Evolutionary conservation across 2,797 vertebrate species (phyloP).

Genomic region (Anas georgica): DNA sequence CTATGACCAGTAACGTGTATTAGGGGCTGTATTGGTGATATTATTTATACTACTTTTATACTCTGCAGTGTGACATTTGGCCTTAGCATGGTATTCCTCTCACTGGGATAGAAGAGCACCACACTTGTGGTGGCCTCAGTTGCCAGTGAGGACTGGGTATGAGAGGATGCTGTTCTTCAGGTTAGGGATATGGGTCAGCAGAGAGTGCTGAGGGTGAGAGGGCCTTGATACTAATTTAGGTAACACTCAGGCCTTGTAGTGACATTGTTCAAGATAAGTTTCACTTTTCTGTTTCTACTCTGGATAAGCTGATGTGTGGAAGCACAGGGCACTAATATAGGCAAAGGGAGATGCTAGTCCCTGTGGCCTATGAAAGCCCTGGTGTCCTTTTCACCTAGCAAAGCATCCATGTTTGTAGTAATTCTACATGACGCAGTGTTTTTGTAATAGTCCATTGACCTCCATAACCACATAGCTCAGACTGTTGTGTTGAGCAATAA

Average conservation of each 20-base stretch:
- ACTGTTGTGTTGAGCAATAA: not conserved
- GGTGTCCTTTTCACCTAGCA: not conserved
- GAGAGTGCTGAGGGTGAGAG: not conserved
- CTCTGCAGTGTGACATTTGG: not conserved
- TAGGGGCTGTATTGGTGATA: not conserved
- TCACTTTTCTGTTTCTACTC: not conserved
- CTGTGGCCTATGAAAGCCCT: not conserved
- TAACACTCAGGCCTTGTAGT: rapidly evolving
- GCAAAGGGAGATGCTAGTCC: not conserved
- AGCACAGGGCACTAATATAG: not conserved
- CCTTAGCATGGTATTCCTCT: not conserved
- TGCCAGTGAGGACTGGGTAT: not conserved
- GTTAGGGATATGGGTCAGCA: not conserved
- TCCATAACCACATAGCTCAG: not conserved
- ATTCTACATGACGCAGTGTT: not conserved
- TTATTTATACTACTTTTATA: not conserved
- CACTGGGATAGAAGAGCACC: not conserved
- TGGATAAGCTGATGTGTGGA: not conserved
- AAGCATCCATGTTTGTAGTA: not conserved
- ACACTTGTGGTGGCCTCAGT: not conserved
- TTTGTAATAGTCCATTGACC: not conserved
- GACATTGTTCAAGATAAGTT: not conserved
- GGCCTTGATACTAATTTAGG: not conserved
- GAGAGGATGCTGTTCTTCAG: not conserved
- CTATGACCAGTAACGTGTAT: rapidly evolving